Base-by-base conservation (phyloP, 2,888 invertebrate species). In the Stenodera caucasica region DNA sequence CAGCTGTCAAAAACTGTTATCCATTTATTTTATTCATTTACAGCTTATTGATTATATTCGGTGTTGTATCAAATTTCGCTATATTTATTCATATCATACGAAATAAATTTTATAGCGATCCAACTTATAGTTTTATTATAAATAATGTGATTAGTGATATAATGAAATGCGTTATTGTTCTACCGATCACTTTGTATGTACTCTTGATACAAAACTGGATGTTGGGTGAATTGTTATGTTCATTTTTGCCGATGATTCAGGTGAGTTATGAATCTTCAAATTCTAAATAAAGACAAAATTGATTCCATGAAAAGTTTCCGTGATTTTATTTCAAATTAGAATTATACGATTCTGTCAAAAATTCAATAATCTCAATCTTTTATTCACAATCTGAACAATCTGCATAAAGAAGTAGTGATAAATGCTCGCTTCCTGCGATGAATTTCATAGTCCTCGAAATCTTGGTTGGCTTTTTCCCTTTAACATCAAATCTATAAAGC, bases 191-290 rank as follows among this genome's bases (percentile, higher is more conserved):
- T 0, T 75, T 90, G 65, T 85, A 86, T 69, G 88, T 89, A 53
- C 81, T 90, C 70, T 80, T 90, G 37, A 81, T 90, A 60, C 86
- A 88, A 73, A 89, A 90, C 75, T 90, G 90, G 90, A 82, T 90
- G 62, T 86, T 89, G 69, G 90, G 90, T 7, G 86, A 87, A 69
- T 85, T 89, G 67, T 76, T 90, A 63, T 90, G 90, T 78, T 88
- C 85, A 74, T 87, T 89, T 73, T 75, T 90, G 67, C 90, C 90
- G 0, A 89, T 90, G 86, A 74, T 90, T 69, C 90, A 90, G 84
- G 88, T 88, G 73, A 80, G 82, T 76, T 15, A 15, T 8, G 6
- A 12, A 40, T 26, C 3, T 2, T 26, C 3, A 26, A 26, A 26
- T 26, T 26, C 2, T 26, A 26, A 40, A 11, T 11, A 30, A 30